Conservation (phyloP, 2,888 invertebrate genomes). For the Ormyrus thymus region DNA sequence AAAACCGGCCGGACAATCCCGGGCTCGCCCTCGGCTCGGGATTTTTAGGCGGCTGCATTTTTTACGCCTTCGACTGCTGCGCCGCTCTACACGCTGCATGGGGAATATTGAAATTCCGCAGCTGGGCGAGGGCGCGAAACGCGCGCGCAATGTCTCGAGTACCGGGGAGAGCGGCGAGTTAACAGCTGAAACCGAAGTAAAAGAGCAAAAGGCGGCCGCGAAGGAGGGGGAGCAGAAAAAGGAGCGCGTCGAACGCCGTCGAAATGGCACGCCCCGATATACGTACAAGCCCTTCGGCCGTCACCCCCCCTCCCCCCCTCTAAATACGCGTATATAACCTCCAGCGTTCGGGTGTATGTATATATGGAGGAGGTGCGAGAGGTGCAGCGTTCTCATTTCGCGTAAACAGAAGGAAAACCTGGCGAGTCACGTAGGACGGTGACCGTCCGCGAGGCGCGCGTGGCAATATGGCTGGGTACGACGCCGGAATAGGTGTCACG, state of each 20-base stretch:
- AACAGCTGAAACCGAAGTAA: conserved; percentile 21
- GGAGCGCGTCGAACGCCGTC: neutral
- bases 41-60: conserved; percentile 29
- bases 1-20: neutral
- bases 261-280: neutral
- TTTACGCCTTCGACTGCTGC: conserved; percentile 20
- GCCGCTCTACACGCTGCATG: neutral
- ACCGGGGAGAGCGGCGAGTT: neutral
- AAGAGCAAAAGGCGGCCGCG: neutral
- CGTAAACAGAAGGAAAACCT: conserved; percentile 50
- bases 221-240: neutral
- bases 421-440: conserved; percentile 49
- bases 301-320: neutral
- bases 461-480: conserved; percentile 48
- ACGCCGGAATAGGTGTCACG: conserved; percentile 43
- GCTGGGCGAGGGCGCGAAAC: conserved; percentile 22
- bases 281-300: neutral
- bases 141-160: neutral
- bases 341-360: neutral
- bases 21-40: neutral
- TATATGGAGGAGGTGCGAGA: neutral
- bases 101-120: conserved; percentile 61
- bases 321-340: neutral
- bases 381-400: conserved; percentile 38
- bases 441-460: conserved; percentile 19